These are phyloP conservation scores for Pipra filicauda DNA, from an alignment of 2,113 vertebrate genomes.

Conservation along the genomic window DNA sequence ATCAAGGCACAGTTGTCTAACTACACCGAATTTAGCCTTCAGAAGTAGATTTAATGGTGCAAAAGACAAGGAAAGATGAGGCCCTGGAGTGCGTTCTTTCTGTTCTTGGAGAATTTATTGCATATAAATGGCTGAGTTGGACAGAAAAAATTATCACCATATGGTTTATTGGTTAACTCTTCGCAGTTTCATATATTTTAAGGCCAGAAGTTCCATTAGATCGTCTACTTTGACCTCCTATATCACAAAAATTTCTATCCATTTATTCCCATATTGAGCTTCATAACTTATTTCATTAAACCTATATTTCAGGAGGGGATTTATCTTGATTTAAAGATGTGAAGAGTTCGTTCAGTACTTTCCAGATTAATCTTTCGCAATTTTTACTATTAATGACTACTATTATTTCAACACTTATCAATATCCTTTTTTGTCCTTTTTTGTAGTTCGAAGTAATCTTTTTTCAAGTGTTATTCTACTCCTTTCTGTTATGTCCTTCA, in stretches of 20 bases:
- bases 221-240: not conserved
- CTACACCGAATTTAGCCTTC: not conserved
- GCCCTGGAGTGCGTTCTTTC: not conserved
- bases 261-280: not conserved
- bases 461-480: not conserved
- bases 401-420: not conserved
- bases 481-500: not conserved
- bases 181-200: not conserved
- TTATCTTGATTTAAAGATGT: not conserved
- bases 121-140: not conserved
- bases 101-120: not conserved
- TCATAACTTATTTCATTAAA: not conserved
- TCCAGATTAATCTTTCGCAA: not conserved
- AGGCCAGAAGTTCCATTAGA: not conserved
- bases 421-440: not conserved
- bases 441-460: not conserved
- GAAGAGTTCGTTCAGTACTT: not conserved
- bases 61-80: not conserved
- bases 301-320: not conserved
- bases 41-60: not conserved
- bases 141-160: not conserved
- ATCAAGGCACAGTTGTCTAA: not conserved
- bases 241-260: not conserved
- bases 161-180: slow-evolving; percentile 10
- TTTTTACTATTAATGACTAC: not conserved